Conservation (phyloP, 2,888 invertebrate genomes). For the Spodoptera picta region DNA sequence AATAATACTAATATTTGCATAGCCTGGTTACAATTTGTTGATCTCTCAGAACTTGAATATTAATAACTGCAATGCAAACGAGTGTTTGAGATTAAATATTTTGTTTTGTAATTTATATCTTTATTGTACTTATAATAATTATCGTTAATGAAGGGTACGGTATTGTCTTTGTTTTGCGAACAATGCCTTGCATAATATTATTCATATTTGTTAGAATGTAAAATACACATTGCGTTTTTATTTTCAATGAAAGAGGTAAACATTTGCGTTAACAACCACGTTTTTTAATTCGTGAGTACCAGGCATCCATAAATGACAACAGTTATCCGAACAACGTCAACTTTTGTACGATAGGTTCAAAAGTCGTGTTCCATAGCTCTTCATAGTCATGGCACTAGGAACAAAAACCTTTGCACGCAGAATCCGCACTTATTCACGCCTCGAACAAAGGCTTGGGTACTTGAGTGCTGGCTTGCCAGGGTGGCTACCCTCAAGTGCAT, state of each 20-base stretch:
- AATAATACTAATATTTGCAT: constrained; percentile 25
- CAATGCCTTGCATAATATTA: constrained; percentile 39
- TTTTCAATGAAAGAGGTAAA: too few relatives aligned
- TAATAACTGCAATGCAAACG: constrained; percentile 31
- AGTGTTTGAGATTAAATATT: constrained; percentile 34
- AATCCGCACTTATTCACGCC: constrained; percentile 62
- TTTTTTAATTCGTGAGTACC: constrained; percentile 1
- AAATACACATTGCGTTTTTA: constrained; percentile 1
- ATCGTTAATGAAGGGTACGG: constrained; percentile 33
- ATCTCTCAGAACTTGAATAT: constrained; percentile 36
- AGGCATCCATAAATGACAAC: constrained; percentile 9
- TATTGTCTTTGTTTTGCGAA: constrained; percentile 38
- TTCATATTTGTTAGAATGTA: constrained; percentile 18
- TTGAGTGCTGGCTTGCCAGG: constrained; percentile 30
- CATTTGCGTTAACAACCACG: neutral
- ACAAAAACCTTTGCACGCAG: constrained; percentile 46
- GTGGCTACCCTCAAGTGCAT: constrained; percentile 24
- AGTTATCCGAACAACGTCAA: constrained; percentile 2
- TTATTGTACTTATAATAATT: constrained; percentile 26
- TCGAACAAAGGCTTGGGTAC: constrained; percentile 55
- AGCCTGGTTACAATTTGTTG: constrained; percentile 26
- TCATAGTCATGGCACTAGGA: constrained; percentile 11
- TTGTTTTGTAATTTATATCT: constrained; percentile 40
- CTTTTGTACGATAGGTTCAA: neutral
- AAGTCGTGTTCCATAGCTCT: neutral